phyloP scores from a whole-genome alignment of 2,888 invertebrate species.

The Thecocarcelia acutangulata region DNA sequence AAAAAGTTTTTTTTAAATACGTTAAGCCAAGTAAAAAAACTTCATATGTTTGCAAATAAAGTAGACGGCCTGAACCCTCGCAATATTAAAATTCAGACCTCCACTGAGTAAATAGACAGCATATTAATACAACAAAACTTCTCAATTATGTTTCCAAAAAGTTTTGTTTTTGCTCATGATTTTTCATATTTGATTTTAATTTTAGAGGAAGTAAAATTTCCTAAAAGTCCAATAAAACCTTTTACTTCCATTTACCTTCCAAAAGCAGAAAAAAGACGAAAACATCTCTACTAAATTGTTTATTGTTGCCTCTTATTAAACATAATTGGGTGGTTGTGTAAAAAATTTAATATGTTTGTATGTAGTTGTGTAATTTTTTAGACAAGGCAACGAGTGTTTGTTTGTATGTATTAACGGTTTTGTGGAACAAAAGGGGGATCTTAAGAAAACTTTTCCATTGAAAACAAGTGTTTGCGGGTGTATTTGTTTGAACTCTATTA shows the following conservation, averaged over 20 bases:
- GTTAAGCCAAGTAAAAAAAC: too few relatives aligned
- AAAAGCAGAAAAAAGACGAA: background rate
- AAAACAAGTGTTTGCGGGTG: slow-evolving; percentile 1
- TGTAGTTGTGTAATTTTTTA: too few relatives aligned
- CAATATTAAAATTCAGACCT: too few relatives aligned
- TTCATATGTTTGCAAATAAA: too few relatives aligned
- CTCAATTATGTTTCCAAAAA: background rate
- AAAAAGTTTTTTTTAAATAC: too few relatives aligned
- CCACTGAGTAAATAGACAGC: too few relatives aligned
- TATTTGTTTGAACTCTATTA: slow-evolving; percentile 64
- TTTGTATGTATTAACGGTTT: background rate
- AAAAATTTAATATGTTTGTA: background rate
- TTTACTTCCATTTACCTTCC: slow-evolving; percentile 35
- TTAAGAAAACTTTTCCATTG: slow-evolving; percentile 34
- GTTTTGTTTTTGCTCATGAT: too few relatives aligned
- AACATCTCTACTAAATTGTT: slow-evolving; percentile 62
- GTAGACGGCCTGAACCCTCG: too few relatives aligned
- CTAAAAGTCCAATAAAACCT: slow-evolving; percentile 55
- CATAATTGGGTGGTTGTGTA: slow-evolving; percentile 32
- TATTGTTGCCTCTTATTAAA: slow-evolving; percentile 52
- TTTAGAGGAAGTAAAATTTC: background rate
- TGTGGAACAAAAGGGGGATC: slow-evolving; percentile 39
- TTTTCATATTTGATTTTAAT: too few relatives aligned
- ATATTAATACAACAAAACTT: slow-evolving; percentile 26
- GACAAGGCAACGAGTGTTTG: background rate